phyloP scores from a whole-genome alignment of 2,797 vertebrate species.

The Etheostoma perlongum region DNA sequence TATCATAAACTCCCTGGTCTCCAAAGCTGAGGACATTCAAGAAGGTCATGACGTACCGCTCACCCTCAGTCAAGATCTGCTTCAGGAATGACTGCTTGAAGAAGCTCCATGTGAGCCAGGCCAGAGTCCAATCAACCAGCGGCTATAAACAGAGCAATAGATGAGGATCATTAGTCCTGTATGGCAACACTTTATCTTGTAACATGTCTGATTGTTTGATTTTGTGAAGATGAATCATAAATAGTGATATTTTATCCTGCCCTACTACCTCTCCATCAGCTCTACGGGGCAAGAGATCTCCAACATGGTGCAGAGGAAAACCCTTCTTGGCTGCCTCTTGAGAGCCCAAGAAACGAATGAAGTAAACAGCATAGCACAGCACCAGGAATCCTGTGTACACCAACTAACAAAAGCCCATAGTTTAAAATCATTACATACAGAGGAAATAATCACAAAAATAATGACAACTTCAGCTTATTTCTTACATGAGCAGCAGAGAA shows the following conservation, averaged over 20 bases:
- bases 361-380: conserved; percentile 90
- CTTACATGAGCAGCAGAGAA: conserved; percentile 94
- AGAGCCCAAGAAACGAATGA: conserved; percentile 89
- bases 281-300: conserved; percentile 87
- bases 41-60: conserved; percentile 98
- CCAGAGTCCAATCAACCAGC: conserved; percentile 90
- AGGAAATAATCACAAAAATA: conserved; percentile 11
- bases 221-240: conserved; percentile 2
- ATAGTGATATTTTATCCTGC: background rate
- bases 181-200: background rate
- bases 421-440: conserved; percentile 20
- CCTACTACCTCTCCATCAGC: conserved; percentile 84
- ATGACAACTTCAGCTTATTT: background rate
- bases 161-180: background rate
- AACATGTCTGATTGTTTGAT: background rate
- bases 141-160: conserved; percentile 77
- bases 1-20: conserved; percentile 97
- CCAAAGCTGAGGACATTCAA: conserved; percentile 97
- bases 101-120: conserved; percentile 95
- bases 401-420: conserved; percentile 78
- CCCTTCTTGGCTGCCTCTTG: conserved; percentile 85
- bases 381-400: conserved; percentile 90
- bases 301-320: conserved; percentile 88
- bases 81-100: conserved; percentile 99
- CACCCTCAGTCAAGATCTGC: conserved; percentile 97